phyloP scores from a whole-genome alignment of 2,113 vertebrate genomes.

The Vombatus ursinus region DNA sequence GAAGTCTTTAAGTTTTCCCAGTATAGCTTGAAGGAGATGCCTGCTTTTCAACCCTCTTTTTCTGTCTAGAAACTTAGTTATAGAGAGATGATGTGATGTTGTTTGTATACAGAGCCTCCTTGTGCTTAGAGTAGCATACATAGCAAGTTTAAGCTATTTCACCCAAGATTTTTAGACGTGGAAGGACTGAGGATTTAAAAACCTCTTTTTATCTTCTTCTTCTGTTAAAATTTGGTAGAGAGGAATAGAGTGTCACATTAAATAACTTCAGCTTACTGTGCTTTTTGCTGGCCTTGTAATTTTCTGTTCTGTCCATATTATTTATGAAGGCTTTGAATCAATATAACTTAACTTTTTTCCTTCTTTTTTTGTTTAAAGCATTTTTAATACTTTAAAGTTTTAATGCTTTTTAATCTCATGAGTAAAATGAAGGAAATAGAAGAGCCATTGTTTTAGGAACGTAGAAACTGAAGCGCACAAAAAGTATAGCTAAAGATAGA shows the following conservation, averaged over 20 bases:
- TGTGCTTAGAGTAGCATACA: not conserved
- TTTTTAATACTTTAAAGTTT: not conserved
- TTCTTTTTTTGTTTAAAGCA: not conserved
- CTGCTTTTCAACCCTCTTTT: not conserved
- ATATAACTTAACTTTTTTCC: not conserved
- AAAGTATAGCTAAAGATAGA: not conserved
- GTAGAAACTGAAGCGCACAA: not conserved
- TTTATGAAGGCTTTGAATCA: not conserved
- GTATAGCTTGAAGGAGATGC: not conserved
- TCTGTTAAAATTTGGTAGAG: not conserved
- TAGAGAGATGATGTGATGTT: not conserved
- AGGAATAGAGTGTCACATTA: not conserved
- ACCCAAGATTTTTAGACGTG: not conserved
- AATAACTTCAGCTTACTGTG: not conserved
- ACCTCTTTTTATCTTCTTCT: not conserved
- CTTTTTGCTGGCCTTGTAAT: constrained; percentile 28
- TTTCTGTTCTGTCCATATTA: not conserved
- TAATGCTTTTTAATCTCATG: constrained; percentile 1
- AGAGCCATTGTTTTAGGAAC: not conserved
- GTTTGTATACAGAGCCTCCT: not conserved
- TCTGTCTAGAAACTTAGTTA: not conserved
- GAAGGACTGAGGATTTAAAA: not conserved
- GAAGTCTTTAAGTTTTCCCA: not conserved
- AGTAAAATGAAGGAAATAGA: not conserved
- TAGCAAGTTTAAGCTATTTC: constrained; percentile 11